Evolutionary conservation across 2,888 invertebrate species (phyloP), one percentile per base, ranked within the genome.

Genomic region (Pristionchus maxplancki): DNA sequence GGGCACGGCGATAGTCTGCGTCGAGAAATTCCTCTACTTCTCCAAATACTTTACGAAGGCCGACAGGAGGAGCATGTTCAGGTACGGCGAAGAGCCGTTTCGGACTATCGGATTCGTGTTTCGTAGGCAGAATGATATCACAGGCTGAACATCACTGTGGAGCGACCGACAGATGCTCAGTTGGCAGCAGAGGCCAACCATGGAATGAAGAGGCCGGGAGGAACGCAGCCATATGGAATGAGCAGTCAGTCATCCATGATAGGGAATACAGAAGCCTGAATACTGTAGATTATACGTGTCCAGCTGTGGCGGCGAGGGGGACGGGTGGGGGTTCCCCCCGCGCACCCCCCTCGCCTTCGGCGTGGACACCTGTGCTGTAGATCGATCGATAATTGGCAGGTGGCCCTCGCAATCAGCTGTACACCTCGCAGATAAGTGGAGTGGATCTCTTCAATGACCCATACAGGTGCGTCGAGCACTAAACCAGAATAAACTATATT

Each of bases 21-120:
- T 94, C 28, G 94, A 94, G 87, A 94, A 94, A 88, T 93, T 92
- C 90, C 87, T 93, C 31, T 93, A 91, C 89, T 94, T 94, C 88
- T 89, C 90, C 85, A 84, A 64, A 0, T 94, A 89, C 88, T 93
- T 92, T 88, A 88, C 90, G 37, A 89, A 89, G 31, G 86, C 89
- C 15, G 62, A 90, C 20, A 89, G 90, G 58, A 88, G 86, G 50
- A 64, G 82, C 8, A 91, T 89, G 6, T 92, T 91, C 88, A 89
- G 89, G 91, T 85, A n/a, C 20, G 58, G 3, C n/a, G n/a, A n/a
- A n/a, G n/a, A n/a, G n/a, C n/a, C n/a, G 58, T 24, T 58, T 58
- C 24, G 24, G 58, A 6, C 5, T 58, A 20, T 44, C 44, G 62
- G 62, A 62, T 9, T 62, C n/a, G 28, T 9, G 74, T 17, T 74